Percentiles rank a stretch among this genome's conserved stretches.
Evolutionary conservation across 2,888 invertebrate species (phyloP).

Genomic region (Dynastes grantii): DNA sequence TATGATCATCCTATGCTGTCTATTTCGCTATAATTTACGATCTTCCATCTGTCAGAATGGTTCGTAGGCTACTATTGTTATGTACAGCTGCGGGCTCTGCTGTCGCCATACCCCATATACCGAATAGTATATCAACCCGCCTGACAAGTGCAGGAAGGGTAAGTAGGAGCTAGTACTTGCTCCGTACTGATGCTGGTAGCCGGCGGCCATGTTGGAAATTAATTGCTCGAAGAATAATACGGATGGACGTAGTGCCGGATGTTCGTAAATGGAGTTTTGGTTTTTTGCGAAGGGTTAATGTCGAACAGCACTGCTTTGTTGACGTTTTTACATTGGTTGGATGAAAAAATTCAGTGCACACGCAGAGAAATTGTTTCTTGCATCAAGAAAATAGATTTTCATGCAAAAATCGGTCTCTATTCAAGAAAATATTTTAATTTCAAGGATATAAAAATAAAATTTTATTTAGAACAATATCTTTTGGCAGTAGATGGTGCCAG

Average conservation of each 20-base stretch:
- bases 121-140: constrained; percentile 19
- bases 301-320: too few relatives aligned
- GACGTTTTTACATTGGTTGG: too few relatives aligned
- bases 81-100: constrained; percentile 17
- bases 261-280: too few relatives aligned
- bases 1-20: constrained; percentile 25
- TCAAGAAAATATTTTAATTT: too few relatives aligned
- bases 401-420: too few relatives aligned
- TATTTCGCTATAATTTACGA: constrained; percentile 28
- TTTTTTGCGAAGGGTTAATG: too few relatives aligned
- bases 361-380: too few relatives aligned
- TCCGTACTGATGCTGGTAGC: background rate
- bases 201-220: constrained; percentile 16
- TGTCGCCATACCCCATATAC: background rate
- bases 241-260: background rate
- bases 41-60: constrained; percentile 25
- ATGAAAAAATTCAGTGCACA: too few relatives aligned
- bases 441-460: too few relatives aligned
- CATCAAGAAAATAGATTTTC: too few relatives aligned
- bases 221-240: constrained; percentile 1
- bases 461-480: too few relatives aligned
- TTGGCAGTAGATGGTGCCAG: too few relatives aligned
- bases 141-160: constrained; percentile 35
- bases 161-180: background rate
- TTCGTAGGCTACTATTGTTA: constrained; percentile 26